Evolutionary conservation across 2,888 invertebrate genomes (phyloP), one percentile per base, ranked within the genome.

Genomic region (Rhagonycha fulva): DNA sequence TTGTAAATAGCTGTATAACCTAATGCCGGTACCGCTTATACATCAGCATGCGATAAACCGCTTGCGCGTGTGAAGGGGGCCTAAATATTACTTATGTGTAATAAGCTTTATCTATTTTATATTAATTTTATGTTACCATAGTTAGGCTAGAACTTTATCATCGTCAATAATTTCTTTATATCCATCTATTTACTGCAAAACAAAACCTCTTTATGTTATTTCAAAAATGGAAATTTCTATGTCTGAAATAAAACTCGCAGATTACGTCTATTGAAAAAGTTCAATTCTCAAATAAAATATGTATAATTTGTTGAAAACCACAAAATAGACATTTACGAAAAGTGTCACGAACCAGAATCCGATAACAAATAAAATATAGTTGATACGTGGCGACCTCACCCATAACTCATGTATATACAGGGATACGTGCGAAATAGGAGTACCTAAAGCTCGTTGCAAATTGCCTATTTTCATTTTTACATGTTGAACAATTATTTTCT

Each of bases 331-430:
- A 85, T 86, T 87, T 85, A 85, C 87, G 85, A 87, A 86, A 87
- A 86, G 81, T 85, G 84, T 87, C 87, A 87, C 87, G 87, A 85
- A 87, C 87, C 84, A 82, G 83, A 85, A 85, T 86, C 87, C 87
- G 87, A 87, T 87, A 87, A 87, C 87, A 87, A 87, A 87, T 87
- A 87, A 87, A 87, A 87, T 87, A 87, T 87, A 84, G 87, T 85
- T 83, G 82, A 86, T 80, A 87, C 87, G 87, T 87, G 87, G 86
- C 83, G 85, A 85, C 85, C 86, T 82, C 83, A 81, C 81, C 84
- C 85, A 87, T 87, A 87, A 87, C 85, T 87, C 87, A 87, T 85
- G 84, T 84, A 86, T 86, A 84, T 85, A 85, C 85, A 86, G 84
- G 85, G 82, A 83, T 87, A 86, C 85, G 85, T 84, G 86, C 86